A percentile compares a stretch with the other conserved stretches of the same genome.
Evolutionary conservation across 2,888 invertebrate genomes (phyloP).

Genomic region (Fragum whitleyi): DNA sequence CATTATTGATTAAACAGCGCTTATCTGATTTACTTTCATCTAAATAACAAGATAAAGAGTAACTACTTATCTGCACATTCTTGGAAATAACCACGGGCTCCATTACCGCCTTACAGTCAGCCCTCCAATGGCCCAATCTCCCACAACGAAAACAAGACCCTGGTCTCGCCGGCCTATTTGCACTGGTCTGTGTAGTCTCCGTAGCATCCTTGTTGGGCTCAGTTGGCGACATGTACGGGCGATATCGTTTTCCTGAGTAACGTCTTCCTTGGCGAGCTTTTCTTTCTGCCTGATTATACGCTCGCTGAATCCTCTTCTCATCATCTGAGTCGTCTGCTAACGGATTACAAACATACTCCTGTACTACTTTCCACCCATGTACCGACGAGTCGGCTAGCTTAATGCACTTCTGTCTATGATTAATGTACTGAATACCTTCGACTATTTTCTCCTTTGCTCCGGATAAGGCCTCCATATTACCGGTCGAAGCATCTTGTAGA

Average conservation of each 20-base stretch:
- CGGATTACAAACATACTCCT: neutral
- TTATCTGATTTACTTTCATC: neutral
- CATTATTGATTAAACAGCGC: too few relatives aligned
- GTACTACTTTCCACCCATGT: neutral
- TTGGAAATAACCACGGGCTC: neutral
- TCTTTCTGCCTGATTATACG: neutral
- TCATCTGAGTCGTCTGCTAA: neutral
- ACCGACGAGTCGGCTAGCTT: too few relatives aligned
- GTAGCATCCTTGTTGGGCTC: neutral
- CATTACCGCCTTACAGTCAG: conserved; percentile 19
- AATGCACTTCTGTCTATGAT: too few relatives aligned
- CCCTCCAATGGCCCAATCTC: conserved; percentile 47
- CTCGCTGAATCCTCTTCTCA: neutral
- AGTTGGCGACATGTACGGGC: neutral
- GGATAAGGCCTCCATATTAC: neutral
- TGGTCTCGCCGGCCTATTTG: neutral
- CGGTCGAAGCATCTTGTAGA: neutral
- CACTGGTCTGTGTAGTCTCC: neutral
- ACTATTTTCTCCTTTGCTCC: neutral
- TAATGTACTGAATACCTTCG: too few relatives aligned
- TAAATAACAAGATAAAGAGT: neutral
- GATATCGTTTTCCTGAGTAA: neutral
- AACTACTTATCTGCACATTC: conserved; percentile 30
- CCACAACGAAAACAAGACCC: too few relatives aligned
- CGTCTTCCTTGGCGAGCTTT: neutral